These are phyloP conservation scores for Mandrillus leucophaeus DNA, from an alignment of 2,113 vertebrate species.

Conservation along the genomic window DNA sequence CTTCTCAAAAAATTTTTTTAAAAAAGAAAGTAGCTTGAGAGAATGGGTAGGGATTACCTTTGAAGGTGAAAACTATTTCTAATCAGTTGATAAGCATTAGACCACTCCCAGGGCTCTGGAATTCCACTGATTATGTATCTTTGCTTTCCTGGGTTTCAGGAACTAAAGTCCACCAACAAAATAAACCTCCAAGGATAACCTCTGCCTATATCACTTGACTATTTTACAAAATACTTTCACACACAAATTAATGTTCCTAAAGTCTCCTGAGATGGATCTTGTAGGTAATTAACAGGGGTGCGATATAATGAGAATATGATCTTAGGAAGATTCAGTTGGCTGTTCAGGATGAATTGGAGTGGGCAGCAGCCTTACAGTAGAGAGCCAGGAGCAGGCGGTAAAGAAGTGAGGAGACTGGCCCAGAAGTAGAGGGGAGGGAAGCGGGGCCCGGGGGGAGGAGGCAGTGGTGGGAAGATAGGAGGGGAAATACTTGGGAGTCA, in stretches of 20 bases:
- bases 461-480: accelerated
- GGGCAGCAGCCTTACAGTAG: background rate
- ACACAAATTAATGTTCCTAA: background rate
- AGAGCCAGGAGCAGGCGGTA: background rate
- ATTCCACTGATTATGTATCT: conserved; percentile 16
- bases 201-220: background rate
- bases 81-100: background rate
- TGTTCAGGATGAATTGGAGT: background rate
- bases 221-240: background rate
- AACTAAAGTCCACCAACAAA: background rate
- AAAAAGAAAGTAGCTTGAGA: background rate
- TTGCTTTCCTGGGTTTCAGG: conserved; percentile 47
- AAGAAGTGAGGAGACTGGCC: background rate
- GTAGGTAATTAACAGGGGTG: background rate
- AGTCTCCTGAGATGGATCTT: background rate
- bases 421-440: background rate
- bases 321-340: background rate
- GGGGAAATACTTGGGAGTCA: accelerated
- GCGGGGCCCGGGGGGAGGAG: too few species aligned
- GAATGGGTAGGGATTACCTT: background rate
- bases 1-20: too few species aligned
- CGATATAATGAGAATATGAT: background rate
- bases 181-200: background rate
- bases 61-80: conserved; percentile 32
- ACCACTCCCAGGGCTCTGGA: conserved; percentile 23